These are phyloP conservation scores for Chydorus sphaericus DNA, from an alignment of 2,888 invertebrate genomes.

Conservation along the genomic window DNA sequence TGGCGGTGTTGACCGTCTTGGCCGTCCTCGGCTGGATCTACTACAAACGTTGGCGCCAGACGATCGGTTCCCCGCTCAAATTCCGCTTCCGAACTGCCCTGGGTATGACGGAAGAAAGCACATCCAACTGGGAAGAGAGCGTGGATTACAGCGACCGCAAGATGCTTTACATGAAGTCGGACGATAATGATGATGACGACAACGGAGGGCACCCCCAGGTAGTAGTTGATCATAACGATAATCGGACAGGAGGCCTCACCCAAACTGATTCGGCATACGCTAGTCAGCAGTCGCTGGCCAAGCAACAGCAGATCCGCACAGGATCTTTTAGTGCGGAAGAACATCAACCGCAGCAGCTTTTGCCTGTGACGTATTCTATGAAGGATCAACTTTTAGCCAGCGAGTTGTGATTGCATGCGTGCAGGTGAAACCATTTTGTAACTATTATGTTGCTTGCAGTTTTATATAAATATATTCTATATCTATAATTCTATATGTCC, in stretches of 20 bases:
- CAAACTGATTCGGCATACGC: not conserved
- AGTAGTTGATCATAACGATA: not conserved
- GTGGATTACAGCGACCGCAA: slow-evolving; percentile 11
- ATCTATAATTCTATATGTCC: slow-evolving; percentile 1
- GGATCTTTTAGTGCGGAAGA: too few relatives aligned
- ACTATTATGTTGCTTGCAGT: too few relatives aligned
- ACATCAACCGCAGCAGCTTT: slow-evolving; percentile 6
- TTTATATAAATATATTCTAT: not conserved
- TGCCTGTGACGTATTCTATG: slow-evolving; percentile 10
- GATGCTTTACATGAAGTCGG: not conserved
- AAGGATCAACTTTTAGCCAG: slow-evolving; percentile 9
- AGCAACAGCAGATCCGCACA: too few relatives aligned
- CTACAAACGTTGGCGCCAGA: slow-evolving; percentile 1
- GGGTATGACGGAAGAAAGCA: slow-evolving; percentile 9
- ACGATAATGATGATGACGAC: not conserved
- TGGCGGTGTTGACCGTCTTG: slow-evolving; percentile 9
- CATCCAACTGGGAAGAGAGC: slow-evolving; percentile 14
- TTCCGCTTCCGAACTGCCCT: slow-evolving; percentile 10
- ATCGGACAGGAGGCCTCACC: not conserved
- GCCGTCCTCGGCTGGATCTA: slow-evolving; percentile 6
- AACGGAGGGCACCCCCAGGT: not conserved
- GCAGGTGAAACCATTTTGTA: too few relatives aligned
- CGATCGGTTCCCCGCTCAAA: slow-evolving; percentile 12
- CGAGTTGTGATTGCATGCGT: slow-evolving; percentile 4
- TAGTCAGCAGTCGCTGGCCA: not conserved